These are phyloP conservation scores for Volucella zonaria DNA, from an alignment of 2,888 invertebrate genomes.

Conservation along the genomic window DNA sequence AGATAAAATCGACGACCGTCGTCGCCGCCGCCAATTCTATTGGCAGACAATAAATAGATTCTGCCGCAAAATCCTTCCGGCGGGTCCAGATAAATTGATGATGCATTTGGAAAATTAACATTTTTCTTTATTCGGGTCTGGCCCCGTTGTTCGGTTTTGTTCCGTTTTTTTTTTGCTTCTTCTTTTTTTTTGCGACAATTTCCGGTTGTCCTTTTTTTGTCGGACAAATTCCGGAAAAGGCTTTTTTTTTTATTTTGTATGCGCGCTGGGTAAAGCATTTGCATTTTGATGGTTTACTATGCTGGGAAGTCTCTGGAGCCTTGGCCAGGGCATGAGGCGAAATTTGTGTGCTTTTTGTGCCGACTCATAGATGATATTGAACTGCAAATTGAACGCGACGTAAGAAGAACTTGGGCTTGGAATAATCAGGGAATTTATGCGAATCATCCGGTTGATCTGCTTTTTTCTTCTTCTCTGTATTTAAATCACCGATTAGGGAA, in stretches of 20 bases:
- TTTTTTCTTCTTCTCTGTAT: conserved; percentile 47
- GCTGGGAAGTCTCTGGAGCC: conserved; percentile 31
- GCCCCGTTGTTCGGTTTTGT: conserved; percentile 14
- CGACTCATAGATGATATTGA: conserved; percentile 59
- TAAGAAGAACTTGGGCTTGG: conserved; percentile 51
- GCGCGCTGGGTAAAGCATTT: conserved; percentile 47
- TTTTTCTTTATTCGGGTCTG: conserved; percentile 64
- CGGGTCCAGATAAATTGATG: conserved; percentile 70
- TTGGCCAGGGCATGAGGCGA: conserved; percentile 10
- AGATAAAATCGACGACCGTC: conserved; percentile 21
- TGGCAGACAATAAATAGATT: conserved; percentile 64
- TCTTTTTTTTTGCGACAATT: conserved; percentile 60
- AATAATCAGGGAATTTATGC: conserved; percentile 72
- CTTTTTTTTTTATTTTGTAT: conserved; percentile 37
- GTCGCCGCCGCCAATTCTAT: conserved; percentile 44
- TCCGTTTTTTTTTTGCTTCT: not conserved
- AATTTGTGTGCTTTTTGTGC: conserved; percentile 40
- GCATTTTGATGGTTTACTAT: conserved; percentile 70
- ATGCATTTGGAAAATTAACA: conserved; percentile 73
- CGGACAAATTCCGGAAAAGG: conserved; percentile 52
- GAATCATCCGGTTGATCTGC: conserved; percentile 69
- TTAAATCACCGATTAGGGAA: conserved; percentile 71
- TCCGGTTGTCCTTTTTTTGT: conserved; percentile 56
- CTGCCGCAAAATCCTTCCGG: conserved; percentile 63
- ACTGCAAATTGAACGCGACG: conserved; percentile 60